Conservation (phyloP, 2,888 invertebrate species). For the Platycheirus albimanus region DNA sequence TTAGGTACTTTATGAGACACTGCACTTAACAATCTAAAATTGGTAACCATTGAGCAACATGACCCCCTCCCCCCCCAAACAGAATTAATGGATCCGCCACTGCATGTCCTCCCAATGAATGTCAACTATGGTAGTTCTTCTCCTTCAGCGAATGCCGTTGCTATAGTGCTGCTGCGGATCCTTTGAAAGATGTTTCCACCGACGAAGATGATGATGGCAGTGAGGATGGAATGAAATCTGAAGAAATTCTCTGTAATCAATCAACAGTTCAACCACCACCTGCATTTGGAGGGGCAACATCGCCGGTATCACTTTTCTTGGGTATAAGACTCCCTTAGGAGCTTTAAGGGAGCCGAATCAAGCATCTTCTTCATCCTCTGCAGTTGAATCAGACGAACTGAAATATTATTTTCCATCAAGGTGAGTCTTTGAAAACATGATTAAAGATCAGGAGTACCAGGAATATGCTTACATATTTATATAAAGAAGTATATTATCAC, state of each 20-base stretch:
- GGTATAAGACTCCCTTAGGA: background rate
- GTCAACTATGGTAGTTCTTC: constrained; percentile 14
- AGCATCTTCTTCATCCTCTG: constrained; percentile 4
- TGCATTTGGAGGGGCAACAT: constrained; percentile 12
- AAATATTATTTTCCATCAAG: constrained; percentile 51
- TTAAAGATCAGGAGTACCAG: constrained; percentile 32
- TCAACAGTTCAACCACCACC: constrained; percentile 43
- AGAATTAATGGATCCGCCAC: too few species aligned
- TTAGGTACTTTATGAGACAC: too few species aligned
- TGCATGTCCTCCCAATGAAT: constrained; percentile 15
- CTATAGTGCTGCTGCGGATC: background rate
- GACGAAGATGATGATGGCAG: background rate
- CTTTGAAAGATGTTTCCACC: constrained; percentile 19
- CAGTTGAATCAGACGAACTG: constrained; percentile 34
- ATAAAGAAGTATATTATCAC: too few species aligned
- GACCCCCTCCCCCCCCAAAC: too few species aligned
- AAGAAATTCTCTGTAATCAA: constrained; percentile 40
- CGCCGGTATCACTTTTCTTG: background rate
- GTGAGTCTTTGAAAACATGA: constrained; percentile 51
- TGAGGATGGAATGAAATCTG: constrained; percentile 4
- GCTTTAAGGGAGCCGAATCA: constrained; percentile 7
- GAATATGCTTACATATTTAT: too few species aligned
- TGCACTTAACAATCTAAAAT: too few species aligned
- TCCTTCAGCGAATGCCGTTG: background rate
- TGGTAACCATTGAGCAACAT: too few species aligned